A percentile compares a stretch with the other conserved stretches of the same genome.
phyloP scores from a whole-genome alignment of 2,797 vertebrate species.

The Eutrigla gurnardus region DNA sequence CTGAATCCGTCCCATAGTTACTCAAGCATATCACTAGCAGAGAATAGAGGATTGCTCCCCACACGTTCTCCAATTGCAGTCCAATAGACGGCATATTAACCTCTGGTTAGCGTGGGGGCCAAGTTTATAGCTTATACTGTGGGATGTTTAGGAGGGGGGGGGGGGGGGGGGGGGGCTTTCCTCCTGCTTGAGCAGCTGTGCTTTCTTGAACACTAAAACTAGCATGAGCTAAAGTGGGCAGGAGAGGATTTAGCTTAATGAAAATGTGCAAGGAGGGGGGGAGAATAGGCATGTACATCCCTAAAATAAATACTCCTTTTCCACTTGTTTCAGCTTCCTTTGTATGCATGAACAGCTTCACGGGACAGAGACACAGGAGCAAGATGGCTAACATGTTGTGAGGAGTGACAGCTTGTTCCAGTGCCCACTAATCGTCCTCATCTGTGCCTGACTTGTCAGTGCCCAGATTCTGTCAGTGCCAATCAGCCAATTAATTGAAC shows the following conservation, averaged over 20 bases:
- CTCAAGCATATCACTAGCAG: conserved; percentile 84
- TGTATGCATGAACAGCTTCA: conserved; percentile 40
- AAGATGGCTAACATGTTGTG: conserved; percentile 83
- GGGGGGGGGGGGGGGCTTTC: conserved; percentile 12
- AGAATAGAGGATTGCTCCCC: conserved; percentile 86
- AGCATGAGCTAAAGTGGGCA: conserved; percentile 32
- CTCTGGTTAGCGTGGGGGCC: conserved; percentile 81
- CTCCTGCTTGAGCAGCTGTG: conserved; percentile 68
- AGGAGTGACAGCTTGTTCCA: conserved; percentile 94
- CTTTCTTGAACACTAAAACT: conserved; percentile 45
- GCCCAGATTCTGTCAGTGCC: conserved; percentile 92
- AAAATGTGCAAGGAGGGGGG: conserved; percentile 40
- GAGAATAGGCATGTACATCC: conserved; percentile 9
- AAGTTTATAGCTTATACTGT: conserved; percentile 64
- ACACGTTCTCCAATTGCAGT: conserved; percentile 83
- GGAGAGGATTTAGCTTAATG: conserved; percentile 38
- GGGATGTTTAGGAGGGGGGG: conserved; percentile 73
- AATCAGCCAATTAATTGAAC: conserved; percentile 91
- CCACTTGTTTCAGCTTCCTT: conserved; percentile 39
- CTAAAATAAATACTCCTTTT: conserved; percentile 52
- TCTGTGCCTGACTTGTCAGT: conserved; percentile 90
- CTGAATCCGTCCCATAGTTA: conserved; percentile 85
- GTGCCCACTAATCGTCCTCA: conserved; percentile 88
- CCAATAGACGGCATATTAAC: conserved; percentile 88
- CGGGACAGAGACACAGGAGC: conserved; percentile 28